Evolutionary conservation across 2,888 invertebrate genomes (phyloP), one percentile per base, ranked within the genome.

Genomic region (Candidula unifasciata): DNA sequence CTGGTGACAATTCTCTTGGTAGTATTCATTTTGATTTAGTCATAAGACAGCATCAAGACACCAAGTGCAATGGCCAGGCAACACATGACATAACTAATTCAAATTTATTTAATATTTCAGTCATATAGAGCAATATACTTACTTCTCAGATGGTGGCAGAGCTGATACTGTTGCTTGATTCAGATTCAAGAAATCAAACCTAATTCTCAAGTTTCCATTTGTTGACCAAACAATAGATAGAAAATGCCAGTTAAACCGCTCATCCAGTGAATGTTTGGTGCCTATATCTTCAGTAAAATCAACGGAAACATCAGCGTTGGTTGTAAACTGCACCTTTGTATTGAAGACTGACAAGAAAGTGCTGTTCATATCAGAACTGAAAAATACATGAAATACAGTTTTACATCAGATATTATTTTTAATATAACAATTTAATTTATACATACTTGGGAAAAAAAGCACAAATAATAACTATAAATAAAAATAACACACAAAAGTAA

Each of bases 301-400:
- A 2, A 52, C 73, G 27, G 52, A 74, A 3, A 35, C 21, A 44
- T n/a, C 66, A 1, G 0, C 27, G 66, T 66, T 60, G 16, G 18
- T 77, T 77, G 33, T 24, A 37, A 78, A 66, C 44, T 66, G 35
- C 8, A 78, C 66, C 64, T 64, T 78, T n/a, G 57, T 35, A 18
- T 66, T 66, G 66, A 66, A 78, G 66, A 78, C 33, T 78, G 66
- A 35, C 37, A 78, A 37, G 44, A 78, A 78, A 78, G 78, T 37
- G 37, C 66, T 13, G 18, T 24, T 57, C 35, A 30, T 64, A 16
- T n/a, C 66, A 35, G 78, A 66, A 66, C 78, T 78, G 66, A 78
- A 78, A 78, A n/a, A 76, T 57, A 44, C 44, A 44, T 44, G 44
- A 1, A 13, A 44, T 44, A 44, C 6, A 44, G 13, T 10, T 6